A percentile compares a stretch with the other conserved stretches of the same genome.
Conservation (phyloP, 2,888 invertebrate species). For the Melieria picta region DNA sequence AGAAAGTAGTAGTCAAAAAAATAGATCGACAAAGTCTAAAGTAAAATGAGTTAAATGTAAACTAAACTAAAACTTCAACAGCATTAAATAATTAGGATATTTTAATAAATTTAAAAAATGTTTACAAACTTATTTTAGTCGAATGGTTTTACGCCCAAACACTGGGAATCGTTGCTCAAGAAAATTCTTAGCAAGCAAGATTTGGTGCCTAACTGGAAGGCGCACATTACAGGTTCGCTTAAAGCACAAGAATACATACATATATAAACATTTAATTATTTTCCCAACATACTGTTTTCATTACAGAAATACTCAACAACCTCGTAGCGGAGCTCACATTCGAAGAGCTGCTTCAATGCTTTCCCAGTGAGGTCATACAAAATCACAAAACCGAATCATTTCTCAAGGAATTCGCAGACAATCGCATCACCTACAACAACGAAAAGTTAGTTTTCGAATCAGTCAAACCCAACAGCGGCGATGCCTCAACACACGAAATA, state of each 20-base stretch:
- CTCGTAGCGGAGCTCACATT: conserved; percentile 60
- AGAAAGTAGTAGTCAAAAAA: no score
- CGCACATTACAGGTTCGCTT: conserved; percentile 56
- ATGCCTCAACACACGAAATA: conserved; percentile 29
- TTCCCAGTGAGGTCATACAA: conserved; percentile 61
- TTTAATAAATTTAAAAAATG: conserved; percentile 8
- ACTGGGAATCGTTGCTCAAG: conserved; percentile 63
- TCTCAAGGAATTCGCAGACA: conserved; percentile 51
- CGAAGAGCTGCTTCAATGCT: conserved; percentile 63
- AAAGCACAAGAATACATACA: not conserved
- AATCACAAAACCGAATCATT: conserved; percentile 53
- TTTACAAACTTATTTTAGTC: conserved; percentile 49
- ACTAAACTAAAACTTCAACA: no score
- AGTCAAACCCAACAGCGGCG: conserved; percentile 6
- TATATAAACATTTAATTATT: not conserved
- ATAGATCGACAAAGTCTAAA: no score
- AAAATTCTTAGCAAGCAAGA: conserved; percentile 61
- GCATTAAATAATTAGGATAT: not conserved
- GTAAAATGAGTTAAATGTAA: no score
- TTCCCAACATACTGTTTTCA: not conserved
- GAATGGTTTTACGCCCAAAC: conserved; percentile 61
- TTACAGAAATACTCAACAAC: conserved; percentile 60
- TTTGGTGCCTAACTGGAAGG: conserved; percentile 59
- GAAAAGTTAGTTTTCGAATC: conserved; percentile 49
- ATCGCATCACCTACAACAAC: conserved; percentile 53